phyloP scores from a whole-genome alignment of 2,888 invertebrate genomes.

The Diarsia brunnea region DNA sequence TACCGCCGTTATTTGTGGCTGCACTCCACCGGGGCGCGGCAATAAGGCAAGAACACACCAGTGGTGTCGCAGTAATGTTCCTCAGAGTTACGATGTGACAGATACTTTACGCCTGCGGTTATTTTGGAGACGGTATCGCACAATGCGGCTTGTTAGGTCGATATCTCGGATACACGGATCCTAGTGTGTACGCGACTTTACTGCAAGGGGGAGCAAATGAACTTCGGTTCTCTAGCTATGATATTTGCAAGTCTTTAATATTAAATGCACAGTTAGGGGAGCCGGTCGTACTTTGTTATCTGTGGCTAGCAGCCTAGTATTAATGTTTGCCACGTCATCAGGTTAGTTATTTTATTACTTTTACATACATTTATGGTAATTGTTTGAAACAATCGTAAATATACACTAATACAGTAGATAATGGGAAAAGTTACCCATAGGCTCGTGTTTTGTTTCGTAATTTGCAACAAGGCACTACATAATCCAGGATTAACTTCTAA shows the following conservation, averaged over 20 bases:
- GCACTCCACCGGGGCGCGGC: conserved; percentile 80
- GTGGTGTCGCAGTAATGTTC: conserved; percentile 73
- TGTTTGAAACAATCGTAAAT: conserved; percentile 34
- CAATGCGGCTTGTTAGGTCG: conserved; percentile 69
- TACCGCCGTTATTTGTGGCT: conserved; percentile 83
- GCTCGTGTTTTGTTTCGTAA: not conserved
- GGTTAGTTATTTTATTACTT: conserved; percentile 58
- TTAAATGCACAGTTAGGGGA: conserved; percentile 81
- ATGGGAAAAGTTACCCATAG: too few species aligned
- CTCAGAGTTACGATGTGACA: conserved; percentile 74
- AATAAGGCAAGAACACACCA: conserved; percentile 80
- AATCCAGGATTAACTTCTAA: not conserved
- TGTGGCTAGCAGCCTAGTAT: conserved; percentile 75
- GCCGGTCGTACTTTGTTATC: conserved; percentile 77
- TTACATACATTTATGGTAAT: conserved; percentile 51
- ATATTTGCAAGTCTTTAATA: conserved; percentile 86
- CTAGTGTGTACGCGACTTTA: conserved; percentile 73
- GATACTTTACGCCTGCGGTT: conserved; percentile 77
- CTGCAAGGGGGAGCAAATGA: conserved; percentile 75
- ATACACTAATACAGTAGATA: not conserved
- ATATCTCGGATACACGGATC: conserved; percentile 60
- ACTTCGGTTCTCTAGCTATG: conserved; percentile 70
- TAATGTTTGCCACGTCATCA: conserved; percentile 57
- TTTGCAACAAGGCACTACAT: not conserved
- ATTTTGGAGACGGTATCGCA: conserved; percentile 66